Base-by-base conservation (phyloP, 2,888 invertebrate genomes). In the Acleris emargana region DNA sequence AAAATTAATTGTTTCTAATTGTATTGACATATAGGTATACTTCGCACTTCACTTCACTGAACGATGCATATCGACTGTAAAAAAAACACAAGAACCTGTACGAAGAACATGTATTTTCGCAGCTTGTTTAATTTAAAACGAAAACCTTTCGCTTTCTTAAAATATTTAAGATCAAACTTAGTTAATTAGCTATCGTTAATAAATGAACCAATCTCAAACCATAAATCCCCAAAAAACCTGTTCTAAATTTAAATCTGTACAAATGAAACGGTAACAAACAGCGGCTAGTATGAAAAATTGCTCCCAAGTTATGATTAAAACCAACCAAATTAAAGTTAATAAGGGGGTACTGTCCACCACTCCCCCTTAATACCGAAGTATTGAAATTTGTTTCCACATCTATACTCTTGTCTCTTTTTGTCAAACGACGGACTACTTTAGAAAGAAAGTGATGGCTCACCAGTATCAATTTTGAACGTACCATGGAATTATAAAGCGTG, bases 281-380 rank as follows among this genome's bases (percentile, higher is more conserved):
- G 69, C 67, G 62, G 64, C 69, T 73, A 71, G 74, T 73, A 79
- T 81, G 78, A 86, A 84, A 84, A 82, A 86, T 81, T 72, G 74
- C 78, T 78, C 72, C 77, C 72, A 86, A 80, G 68, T 83, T 82
- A 80, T 87, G 77, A 84, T 87, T 85, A 86, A 83, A 87, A 86
- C 79, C 81, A 80, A 76, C 74, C 77, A 78, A 84, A 87, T 86
- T 82, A 83, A 76, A 82, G 77, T 82, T 90, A 90, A 90, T 91
- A 78, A 89, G 82, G 74, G 84, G 89, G 83, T 89, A 76, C 77
- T 71, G 71, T 69, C 73, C 69, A 81, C 86, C 86, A 87, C 90
- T 82, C 90, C 91, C 84, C 75, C 72, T 83, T 84, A 87, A 84
- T 86, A 81, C 77, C 75, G 78, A 81, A 84, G 76, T 74, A 83